Conservation (phyloP, 1,140 invertebrate species). For the Drosophila pseudoananassae region DNA sequence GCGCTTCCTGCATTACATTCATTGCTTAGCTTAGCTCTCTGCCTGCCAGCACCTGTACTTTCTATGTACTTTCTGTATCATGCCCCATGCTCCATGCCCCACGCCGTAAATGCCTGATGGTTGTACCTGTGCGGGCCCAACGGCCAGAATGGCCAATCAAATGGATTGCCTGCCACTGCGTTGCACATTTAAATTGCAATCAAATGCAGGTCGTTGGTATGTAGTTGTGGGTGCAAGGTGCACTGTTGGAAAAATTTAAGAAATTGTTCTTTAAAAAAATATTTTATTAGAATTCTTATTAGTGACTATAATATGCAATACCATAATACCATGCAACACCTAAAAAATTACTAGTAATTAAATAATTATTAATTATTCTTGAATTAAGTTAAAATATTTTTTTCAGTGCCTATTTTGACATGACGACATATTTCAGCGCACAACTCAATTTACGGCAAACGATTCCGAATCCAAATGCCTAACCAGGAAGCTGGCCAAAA, state of each 20-base stretch:
- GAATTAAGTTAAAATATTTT: not conserved
- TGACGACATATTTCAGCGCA: constrained; percentile 52
- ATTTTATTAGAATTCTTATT: no score
- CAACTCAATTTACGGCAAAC: constrained; percentile 57
- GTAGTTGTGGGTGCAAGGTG: not conserved
- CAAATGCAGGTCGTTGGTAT: constrained; percentile 36
- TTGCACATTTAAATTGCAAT: constrained; percentile 74
- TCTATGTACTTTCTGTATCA: not conserved
- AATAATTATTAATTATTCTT: no score
- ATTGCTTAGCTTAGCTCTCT: constrained; percentile 3
- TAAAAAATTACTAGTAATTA: no score
- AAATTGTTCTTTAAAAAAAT: no score
- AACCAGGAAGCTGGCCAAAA: constrained; percentile 53
- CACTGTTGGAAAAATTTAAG: no score
- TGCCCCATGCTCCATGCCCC: not conserved
- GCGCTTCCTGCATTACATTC: constrained; percentile 55
- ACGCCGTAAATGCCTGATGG: not conserved
- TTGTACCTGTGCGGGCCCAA: constrained; percentile 16
- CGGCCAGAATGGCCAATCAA: constrained; percentile 74
- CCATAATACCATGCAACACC: no score
- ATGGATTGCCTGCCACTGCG: constrained; percentile 65
- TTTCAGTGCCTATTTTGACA: constrained; percentile 20
- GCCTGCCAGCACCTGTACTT: constrained; percentile 3
- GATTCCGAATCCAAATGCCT: constrained; percentile 32
- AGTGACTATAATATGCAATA: no score